These are phyloP conservation scores for Otis tarda DNA, from an alignment of 2,113 vertebrate genomes.

Conservation along the genomic window DNA sequence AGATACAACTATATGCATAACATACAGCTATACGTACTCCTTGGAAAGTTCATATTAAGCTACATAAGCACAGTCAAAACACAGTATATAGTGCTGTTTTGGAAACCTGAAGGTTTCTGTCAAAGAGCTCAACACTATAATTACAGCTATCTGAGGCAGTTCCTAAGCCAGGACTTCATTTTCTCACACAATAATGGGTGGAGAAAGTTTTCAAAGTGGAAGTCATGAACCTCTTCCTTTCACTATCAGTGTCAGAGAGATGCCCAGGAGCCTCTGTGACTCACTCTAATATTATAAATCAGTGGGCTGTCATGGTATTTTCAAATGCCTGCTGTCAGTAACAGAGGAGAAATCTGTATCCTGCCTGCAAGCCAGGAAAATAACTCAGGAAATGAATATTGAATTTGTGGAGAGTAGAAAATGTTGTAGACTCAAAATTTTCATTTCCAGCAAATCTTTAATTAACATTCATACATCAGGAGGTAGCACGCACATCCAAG, in stretches of 20 bases:
- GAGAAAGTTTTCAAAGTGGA: neutral
- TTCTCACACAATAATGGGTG: neutral
- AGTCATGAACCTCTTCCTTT: neutral
- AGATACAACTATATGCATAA: neutral
- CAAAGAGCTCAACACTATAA: neutral
- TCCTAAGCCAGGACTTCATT: neutral
- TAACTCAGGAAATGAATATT: slow-evolving; percentile 24
- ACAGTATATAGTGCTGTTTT: neutral
- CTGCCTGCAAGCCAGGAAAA: slow-evolving; percentile 25
- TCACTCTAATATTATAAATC: slow-evolving; percentile 5
- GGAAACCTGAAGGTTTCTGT: neutral
- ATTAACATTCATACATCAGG: neutral
- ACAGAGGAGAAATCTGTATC: neutral
- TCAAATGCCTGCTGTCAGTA: slow-evolving; percentile 12
- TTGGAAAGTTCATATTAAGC: neutral
- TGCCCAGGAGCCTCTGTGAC: neutral
- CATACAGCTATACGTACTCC: neutral
- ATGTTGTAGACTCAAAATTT: neutral
- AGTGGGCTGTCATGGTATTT: neutral
- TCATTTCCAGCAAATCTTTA: slow-evolving; percentile 23
- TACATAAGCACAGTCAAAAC: neutral
- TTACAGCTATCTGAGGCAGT: neutral
- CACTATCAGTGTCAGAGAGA: neutral
- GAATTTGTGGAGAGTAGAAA: neutral
- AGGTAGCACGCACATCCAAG: neutral